Base-by-base conservation (phyloP, 2,888 invertebrate species). In the Eristalis tenax region DNA sequence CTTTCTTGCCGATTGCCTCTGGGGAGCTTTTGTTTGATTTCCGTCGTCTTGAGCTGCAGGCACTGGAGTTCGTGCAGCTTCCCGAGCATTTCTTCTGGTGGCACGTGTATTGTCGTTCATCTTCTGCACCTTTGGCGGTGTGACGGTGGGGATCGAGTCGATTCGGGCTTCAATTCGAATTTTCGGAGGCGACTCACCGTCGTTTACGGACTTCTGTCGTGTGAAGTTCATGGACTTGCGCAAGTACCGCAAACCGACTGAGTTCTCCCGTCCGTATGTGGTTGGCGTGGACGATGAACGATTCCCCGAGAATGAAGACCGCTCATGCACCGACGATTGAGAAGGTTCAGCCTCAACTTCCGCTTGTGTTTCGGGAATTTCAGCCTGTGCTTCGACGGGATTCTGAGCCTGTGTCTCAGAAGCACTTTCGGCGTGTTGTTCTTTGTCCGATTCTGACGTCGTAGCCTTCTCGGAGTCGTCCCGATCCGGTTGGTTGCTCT, bases 201-300 rank as follows among this genome's bases (percentile, higher is more conserved):
- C 76, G 15, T 65, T 59, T 32, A 63, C 26, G 3, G 89, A 83
- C 18, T 73, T 88, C 15, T 78, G 88, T 26, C 89, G 89, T 8
- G 89, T 81, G 2, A 89, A 82, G 66, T 91, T 90, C 59, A 91
- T 71, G 10, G 91, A 91, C 82, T 90, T 90, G 2, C 91, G 89
- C 43, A 91, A 69, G 81, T 90, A 90, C 22, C 90, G 83, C 69
- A 90, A 87, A 10, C 89, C 89, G 6, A 90, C 89, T 38, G 88
- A 88, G 81, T 91, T 91, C 22, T 90, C 89, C 2, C 89, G 89
- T 0, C 91, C 91, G 77, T 89, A 91, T 5, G 90, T 91, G 32
- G 91, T 91, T n/a, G 90, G 90, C 32, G 89, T 89, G 1, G 76
- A 68, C 26, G 69, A 50, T 13, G 28, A 50, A 38, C 74, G 83